Percentiles rank a stretch among this genome's conserved stretches.
These are phyloP conservation scores for Toxostoma redivivum DNA, from an alignment of 2,113 vertebrate species.

Conservation along the genomic window DNA sequence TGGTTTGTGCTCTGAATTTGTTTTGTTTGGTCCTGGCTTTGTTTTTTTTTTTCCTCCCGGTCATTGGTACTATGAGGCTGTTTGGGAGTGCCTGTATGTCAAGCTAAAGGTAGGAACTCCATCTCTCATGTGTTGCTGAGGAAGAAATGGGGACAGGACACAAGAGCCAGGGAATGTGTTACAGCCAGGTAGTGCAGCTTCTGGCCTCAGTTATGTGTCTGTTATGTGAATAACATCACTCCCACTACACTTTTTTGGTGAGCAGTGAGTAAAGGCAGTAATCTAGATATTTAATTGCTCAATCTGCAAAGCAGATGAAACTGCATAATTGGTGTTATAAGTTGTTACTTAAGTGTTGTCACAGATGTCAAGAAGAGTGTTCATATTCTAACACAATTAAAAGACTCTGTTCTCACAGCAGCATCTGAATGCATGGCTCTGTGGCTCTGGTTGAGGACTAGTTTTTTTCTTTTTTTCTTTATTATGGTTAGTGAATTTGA, in stretches of 20 bases:
- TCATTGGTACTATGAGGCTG: not conserved
- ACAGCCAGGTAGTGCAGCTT: not conserved
- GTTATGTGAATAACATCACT: not conserved
- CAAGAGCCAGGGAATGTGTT: not conserved
- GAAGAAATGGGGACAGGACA: not conserved
- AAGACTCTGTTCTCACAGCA: not conserved
- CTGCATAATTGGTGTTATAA: not conserved
- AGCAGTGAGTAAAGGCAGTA: not conserved
- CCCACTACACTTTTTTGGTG: not conserved
- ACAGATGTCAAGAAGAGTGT: not conserved
- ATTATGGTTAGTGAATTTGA: not conserved
- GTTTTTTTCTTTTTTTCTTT: not conserved
- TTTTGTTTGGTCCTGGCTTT: not conserved
- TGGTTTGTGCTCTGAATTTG: not conserved
- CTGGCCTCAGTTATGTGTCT: not conserved
- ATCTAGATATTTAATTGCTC: not conserved
- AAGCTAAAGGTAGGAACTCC: not conserved
- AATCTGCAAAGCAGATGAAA: conserved; percentile 19
- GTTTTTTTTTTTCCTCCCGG: not conserved
- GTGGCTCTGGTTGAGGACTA: not conserved
- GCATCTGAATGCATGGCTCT: not conserved
- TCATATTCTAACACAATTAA: not conserved
- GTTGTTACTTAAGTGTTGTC: not conserved
- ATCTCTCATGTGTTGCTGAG: accelerated
- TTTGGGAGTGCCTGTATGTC: not conserved